phyloP scores from a whole-genome alignment of 2,888 invertebrate species.

The Philereme vetulata region DNA sequence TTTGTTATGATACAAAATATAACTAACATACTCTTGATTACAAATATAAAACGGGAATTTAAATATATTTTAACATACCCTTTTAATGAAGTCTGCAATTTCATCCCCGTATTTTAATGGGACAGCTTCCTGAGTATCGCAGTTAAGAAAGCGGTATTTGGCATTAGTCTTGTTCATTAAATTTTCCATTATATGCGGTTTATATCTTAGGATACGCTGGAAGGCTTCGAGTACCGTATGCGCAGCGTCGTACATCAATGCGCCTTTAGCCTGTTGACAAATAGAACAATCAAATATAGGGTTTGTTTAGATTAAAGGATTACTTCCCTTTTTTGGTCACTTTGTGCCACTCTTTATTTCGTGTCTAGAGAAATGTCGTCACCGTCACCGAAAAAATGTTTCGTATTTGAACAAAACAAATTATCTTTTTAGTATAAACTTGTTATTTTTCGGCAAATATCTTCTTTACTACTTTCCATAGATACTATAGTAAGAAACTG shows the following conservation, averaged over 20 bases:
- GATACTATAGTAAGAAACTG: too few species aligned
- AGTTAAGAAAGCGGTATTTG: constrained; percentile 15
- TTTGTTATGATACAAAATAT: too few species aligned
- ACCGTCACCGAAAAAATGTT: too few species aligned
- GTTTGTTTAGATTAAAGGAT: too few species aligned
- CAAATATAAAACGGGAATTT: not conserved
- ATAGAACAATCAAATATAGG: not conserved
- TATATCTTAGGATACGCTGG: constrained; percentile 90
- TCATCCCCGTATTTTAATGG: constrained; percentile 15
- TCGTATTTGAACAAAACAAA: too few species aligned
- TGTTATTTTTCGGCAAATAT: too few species aligned
- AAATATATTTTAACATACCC: constrained; percentile 13
- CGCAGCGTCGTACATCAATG: constrained; percentile 96
- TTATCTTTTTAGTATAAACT: too few species aligned
- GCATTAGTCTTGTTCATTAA: constrained; percentile 17
- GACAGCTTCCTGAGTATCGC: constrained; percentile 3
- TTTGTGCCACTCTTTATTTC: too few species aligned
- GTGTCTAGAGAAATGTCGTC: too few species aligned
- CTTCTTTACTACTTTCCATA: too few species aligned
- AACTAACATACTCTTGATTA: too few species aligned
- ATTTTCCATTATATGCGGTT: constrained; percentile 85
- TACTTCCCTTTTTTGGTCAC: too few species aligned
- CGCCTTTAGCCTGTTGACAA: constrained; percentile 91
- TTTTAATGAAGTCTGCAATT: constrained; percentile 13
- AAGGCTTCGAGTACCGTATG: constrained; percentile 95